Conservation (phyloP, 2,113 vertebrate species). For the Trogon surrucura region DNA sequence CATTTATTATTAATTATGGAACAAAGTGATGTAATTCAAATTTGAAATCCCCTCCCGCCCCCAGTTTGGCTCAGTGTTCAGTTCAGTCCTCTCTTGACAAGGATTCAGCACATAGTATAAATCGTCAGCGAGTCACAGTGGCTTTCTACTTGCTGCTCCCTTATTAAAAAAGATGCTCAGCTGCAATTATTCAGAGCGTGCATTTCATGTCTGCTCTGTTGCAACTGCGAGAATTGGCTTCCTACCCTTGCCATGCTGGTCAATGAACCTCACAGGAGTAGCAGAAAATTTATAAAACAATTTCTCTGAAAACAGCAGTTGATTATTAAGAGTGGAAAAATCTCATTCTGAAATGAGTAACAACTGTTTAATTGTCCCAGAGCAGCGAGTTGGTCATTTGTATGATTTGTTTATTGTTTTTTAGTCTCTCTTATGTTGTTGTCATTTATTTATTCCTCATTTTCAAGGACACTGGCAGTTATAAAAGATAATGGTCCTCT, state of each 20-base stretch:
- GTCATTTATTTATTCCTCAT: not conserved
- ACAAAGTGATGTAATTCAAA: not conserved
- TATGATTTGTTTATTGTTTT: not conserved
- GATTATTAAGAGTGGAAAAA: slow-evolving; percentile 3
- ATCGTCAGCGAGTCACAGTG: not conserved
- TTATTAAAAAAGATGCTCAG: not conserved
- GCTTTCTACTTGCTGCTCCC: not conserved
- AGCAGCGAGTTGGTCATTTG: not conserved
- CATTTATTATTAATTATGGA: not conserved
- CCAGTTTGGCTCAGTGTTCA: not conserved
- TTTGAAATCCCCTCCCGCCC: not conserved
- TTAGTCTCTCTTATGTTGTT: not conserved
- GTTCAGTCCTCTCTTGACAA: not conserved
- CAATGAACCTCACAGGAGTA: not conserved
- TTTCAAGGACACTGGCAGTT: slow-evolving; percentile 6
- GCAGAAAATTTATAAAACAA: not conserved
- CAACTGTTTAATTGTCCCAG: not conserved
- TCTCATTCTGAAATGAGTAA: not conserved
- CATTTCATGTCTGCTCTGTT: not conserved
- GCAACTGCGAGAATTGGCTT: not conserved
- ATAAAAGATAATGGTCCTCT: not conserved
- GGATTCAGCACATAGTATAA: not conserved
- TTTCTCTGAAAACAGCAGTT: slow-evolving; percentile 11
- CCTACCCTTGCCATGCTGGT: not conserved
- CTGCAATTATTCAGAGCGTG: not conserved